These are phyloP conservation scores for Alloscopus bannaensis DNA, from an alignment of 2,888 invertebrate genomes.

Conservation along the genomic window DNA sequence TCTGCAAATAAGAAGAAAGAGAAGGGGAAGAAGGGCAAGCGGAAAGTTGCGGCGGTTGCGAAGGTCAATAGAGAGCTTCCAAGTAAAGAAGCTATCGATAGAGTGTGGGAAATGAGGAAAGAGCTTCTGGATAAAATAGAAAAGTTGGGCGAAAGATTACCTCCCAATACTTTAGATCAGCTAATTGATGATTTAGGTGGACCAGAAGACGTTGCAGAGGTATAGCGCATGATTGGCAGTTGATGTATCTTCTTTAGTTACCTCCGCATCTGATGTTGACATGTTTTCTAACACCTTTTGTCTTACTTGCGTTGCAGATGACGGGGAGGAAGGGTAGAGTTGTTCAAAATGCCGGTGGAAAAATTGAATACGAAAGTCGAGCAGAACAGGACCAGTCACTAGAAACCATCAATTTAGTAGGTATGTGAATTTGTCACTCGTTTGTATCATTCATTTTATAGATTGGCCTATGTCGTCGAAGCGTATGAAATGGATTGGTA, in stretches of 20 bases:
- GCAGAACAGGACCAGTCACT: slow-evolving; percentile 96
- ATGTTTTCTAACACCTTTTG: background rate
- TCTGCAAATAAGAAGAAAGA: slow-evolving; percentile 44
- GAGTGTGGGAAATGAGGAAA: slow-evolving; percentile 94
- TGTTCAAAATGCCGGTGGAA: slow-evolving; percentile 94
- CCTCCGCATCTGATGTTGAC: background rate
- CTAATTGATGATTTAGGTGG: slow-evolving; percentile 98
- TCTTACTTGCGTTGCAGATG: slow-evolving; percentile 81
- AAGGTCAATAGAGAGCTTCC: slow-evolving; percentile 76
- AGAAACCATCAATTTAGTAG: slow-evolving; percentile 96
- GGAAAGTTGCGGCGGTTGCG: slow-evolving; percentile 24
- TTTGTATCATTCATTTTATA: background rate
- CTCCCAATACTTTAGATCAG: slow-evolving; percentile 98
- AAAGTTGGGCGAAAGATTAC: slow-evolving; percentile 88
- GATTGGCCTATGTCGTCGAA: background rate
- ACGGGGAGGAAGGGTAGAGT: slow-evolving; percentile 97
- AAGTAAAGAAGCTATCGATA: slow-evolving; percentile 89
- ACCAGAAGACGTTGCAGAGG: slow-evolving; percentile 97
- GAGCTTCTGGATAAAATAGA: slow-evolving; percentile 91
- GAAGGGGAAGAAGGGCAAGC: slow-evolving; percentile 64
- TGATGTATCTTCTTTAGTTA: background rate
- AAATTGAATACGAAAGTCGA: slow-evolving; percentile 94
- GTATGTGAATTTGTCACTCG: slow-evolving; percentile 75
- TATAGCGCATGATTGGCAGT: slow-evolving; percentile 74
- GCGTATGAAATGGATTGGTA: background rate